Evolutionary conservation across 2,113 vertebrate genomes (phyloP).

Genomic region (Prinia subflava): DNA sequence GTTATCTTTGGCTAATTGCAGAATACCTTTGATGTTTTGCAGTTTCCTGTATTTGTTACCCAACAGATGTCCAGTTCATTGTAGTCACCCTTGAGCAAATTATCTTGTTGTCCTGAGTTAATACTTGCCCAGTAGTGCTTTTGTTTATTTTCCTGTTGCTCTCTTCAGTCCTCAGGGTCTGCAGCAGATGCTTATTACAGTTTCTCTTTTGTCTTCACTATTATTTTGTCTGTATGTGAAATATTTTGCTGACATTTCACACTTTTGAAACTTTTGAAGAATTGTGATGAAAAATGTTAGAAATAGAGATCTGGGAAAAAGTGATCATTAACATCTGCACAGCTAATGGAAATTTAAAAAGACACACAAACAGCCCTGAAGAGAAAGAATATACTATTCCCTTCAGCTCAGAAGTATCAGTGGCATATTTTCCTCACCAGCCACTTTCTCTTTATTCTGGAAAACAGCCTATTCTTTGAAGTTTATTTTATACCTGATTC

Average conservation of each 20-base stretch:
- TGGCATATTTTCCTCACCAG: background rate
- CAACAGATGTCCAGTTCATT: background rate
- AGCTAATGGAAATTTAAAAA: background rate
- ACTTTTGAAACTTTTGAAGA: background rate
- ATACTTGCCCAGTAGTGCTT: background rate
- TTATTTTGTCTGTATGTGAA: background rate
- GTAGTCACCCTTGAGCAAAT: background rate
- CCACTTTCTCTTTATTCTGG: background rate
- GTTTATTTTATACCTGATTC: background rate
- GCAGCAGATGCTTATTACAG: background rate
- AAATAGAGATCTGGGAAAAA: background rate
- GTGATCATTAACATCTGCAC: background rate
- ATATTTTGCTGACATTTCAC: constrained; percentile 13
- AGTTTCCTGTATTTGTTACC: background rate
- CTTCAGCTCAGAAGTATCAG: background rate
- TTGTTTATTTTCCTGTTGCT: background rate
- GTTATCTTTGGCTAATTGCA: background rate
- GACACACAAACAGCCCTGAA: background rate
- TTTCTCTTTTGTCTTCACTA: background rate
- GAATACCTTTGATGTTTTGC: background rate
- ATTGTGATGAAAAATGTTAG: background rate
- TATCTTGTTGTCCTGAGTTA: background rate
- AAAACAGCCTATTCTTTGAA: background rate
- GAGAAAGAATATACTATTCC: background rate
- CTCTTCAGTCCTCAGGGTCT: background rate